These are phyloP conservation scores for Hirundichthys speculiger DNA, from an alignment of 2,113 vertebrate genomes.

Conservation along the genomic window DNA sequence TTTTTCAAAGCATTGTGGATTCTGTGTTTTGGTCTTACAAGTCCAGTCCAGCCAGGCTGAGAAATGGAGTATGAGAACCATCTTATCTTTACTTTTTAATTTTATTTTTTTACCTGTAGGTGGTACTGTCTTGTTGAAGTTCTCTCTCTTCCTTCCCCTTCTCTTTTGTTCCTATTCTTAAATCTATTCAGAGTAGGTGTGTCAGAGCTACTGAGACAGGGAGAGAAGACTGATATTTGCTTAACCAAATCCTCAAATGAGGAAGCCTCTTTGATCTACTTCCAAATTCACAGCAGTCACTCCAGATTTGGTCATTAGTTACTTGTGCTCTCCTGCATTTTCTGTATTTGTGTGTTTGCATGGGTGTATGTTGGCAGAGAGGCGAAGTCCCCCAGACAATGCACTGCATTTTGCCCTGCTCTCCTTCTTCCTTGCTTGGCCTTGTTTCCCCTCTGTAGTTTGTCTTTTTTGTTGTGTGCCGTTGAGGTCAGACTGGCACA, in stretches of 20 bases:
- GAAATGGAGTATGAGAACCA: too few relatives aligned
- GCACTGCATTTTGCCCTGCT: slow-evolving; percentile 33
- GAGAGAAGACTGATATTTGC: slow-evolving; percentile 70
- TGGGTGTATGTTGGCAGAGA: slow-evolving; percentile 9
- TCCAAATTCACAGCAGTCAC: slow-evolving; percentile 55
- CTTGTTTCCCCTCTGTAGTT: slow-evolving; percentile 41
- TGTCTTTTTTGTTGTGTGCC: slow-evolving; percentile 36
- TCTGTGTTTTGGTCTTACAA: too few relatives aligned
- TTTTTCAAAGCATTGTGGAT: too few relatives aligned
- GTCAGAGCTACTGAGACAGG: slow-evolving; percentile 35
- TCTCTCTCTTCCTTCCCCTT: slow-evolving; percentile 4
- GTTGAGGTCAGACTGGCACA: slow-evolving; percentile 62
- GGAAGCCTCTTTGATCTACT: slow-evolving; percentile 70
- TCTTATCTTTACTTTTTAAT: too few relatives aligned
- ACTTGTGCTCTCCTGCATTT: slow-evolving; percentile 20
- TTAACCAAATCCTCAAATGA: slow-evolving; percentile 70
- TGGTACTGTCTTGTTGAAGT: too few relatives aligned
- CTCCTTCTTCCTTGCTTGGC: slow-evolving; percentile 27
- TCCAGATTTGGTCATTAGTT: slow-evolving; percentile 55
- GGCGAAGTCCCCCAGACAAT: slow-evolving; percentile 48
- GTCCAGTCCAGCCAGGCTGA: too few relatives aligned
- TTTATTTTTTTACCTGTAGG: too few relatives aligned
- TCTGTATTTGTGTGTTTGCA: background rate
- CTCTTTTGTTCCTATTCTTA: slow-evolving; percentile 43
- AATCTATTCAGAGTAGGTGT: slow-evolving; percentile 68